Base-by-base conservation (phyloP, 30 jellyfish, hydroid and myxozoan species). In the Chironex yamaguchii region DNA sequence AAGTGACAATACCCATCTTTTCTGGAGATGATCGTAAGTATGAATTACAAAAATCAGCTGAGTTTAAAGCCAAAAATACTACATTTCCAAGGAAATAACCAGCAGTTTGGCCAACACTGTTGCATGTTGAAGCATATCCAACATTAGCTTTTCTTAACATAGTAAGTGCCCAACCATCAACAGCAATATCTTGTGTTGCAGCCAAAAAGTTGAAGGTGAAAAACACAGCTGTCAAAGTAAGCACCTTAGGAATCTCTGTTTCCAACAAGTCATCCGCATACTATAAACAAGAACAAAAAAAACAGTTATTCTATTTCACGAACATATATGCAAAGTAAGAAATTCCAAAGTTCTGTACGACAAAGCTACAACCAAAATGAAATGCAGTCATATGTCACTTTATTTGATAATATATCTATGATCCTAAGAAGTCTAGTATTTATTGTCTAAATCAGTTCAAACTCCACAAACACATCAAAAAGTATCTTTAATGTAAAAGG, bases 121-220 rank as follows among this genome's bases (percentile, higher is more conserved):
- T 96, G 85, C 98, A 96, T 1, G 97, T 90, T 33, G 99, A 96
- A 20, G 98, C 99, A 75, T 90, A 96, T n/a, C 97, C 97, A 1
- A 95, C 86, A 68, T 90, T 90, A 17, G 58, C 85, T 63, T 68
- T 70, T 21, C 89, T 79, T 6, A 96, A 82, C 97, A 96, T 90
- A 12, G 98, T 90, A 48, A 96, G 67, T 28, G 98, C 99, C 99
- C 99, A 96, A n/a, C 99, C 99, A 84, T 96, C 99, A 21, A 96
- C 99, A 1, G 98, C 99, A n/a, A 96, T 91, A 67, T 96, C 99
- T 91, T 96, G 99, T 1, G 99, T 96, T 2, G 99, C 99, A 34
- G 99, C 99, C 36, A 96, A 92, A 49, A 96, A 94, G 52, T 94
- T 94, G 22, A 94, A 69, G 0, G 81, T 53, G 78, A 94, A 94